These are phyloP conservation scores for Rhagonycha lutea DNA, from an alignment of 2,888 invertebrate species.

Conservation along the genomic window DNA sequence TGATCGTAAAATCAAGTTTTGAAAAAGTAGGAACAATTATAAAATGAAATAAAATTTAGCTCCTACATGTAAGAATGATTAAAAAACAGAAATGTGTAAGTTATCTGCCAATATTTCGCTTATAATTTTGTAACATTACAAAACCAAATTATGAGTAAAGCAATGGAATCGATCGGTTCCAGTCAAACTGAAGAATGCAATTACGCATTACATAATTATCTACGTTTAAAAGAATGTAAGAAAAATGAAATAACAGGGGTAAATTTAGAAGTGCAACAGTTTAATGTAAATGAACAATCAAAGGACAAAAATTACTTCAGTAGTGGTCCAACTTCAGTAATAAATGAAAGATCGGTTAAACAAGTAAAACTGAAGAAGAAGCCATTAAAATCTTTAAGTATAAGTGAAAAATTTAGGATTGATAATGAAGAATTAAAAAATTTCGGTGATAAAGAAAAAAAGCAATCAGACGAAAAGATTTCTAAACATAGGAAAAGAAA, in stretches of 20 bases:
- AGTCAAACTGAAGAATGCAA: not conserved
- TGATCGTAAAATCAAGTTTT: too few relatives aligned
- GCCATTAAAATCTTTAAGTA: not conserved
- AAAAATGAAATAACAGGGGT: not conserved
- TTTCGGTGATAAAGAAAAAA: not conserved
- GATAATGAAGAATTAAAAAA: not conserved
- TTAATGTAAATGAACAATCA: not conserved
- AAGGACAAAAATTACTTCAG: not conserved
- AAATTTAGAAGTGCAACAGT: not conserved
- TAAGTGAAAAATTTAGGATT: not conserved
- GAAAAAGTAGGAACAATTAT: too few relatives aligned
- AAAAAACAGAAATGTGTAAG: not conserved
- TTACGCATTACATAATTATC: not conserved
- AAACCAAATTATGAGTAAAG: not conserved
- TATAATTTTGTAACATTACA: not conserved
- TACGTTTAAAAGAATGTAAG: not conserved
- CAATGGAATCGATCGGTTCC: not conserved
- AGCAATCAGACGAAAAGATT: not conserved
- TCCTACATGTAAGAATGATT: too few relatives aligned
- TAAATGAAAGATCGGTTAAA: not conserved
- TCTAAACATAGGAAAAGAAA: not conserved
- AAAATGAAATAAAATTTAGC: too few relatives aligned
- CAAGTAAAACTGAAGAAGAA: not conserved
- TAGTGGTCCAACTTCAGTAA: not conserved
- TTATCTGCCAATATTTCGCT: not conserved